These are phyloP conservation scores for Malurus elegans DNA, from an alignment of 2,113 vertebrate species.

Conservation along the genomic window DNA sequence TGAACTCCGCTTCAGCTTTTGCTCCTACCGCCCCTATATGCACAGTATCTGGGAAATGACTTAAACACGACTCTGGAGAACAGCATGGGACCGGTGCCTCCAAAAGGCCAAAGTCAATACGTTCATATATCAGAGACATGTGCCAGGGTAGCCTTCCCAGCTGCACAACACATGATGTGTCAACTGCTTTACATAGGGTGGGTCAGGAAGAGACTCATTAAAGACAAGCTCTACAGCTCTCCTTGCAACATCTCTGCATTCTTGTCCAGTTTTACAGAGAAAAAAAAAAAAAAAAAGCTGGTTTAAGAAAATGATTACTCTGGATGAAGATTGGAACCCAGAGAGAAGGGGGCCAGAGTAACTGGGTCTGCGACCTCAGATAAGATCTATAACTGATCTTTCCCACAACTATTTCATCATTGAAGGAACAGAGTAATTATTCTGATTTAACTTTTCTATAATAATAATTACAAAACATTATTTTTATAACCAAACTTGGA, in stretches of 20 bases:
- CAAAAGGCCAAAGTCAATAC: slow-evolving; percentile 46
- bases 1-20: slow-evolving; percentile 12
- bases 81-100: slow-evolving; percentile 39
- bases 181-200: slow-evolving; percentile 60
- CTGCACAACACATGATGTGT: slow-evolving; percentile 70
- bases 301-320: slow-evolving; percentile 53
- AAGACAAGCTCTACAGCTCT: slow-evolving; percentile 59
- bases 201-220: slow-evolving; percentile 70
- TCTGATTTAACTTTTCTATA: neutral
- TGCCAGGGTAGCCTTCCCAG: slow-evolving; percentile 28
- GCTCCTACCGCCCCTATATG: neutral
- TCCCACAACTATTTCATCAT: slow-evolving; percentile 1
- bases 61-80: slow-evolving; percentile 27
- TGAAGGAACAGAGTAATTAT: neutral
- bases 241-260: slow-evolving; percentile 64
- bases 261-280: slow-evolving; percentile 43
- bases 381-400: neutral
- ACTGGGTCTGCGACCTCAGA: neutral
- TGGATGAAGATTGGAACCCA: slow-evolving; percentile 3
- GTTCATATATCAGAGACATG: slow-evolving; percentile 54
- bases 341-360: neutral
- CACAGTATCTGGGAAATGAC: slow-evolving; percentile 36
- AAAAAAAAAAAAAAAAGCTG: neutral
- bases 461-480: neutral
- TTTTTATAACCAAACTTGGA: neutral